A percentile compares a stretch with the other conserved stretches of the same genome.
These are phyloP conservation scores for Trypoxylon attenuatum DNA, from an alignment of 2,888 invertebrate genomes.

Conservation along the genomic window DNA sequence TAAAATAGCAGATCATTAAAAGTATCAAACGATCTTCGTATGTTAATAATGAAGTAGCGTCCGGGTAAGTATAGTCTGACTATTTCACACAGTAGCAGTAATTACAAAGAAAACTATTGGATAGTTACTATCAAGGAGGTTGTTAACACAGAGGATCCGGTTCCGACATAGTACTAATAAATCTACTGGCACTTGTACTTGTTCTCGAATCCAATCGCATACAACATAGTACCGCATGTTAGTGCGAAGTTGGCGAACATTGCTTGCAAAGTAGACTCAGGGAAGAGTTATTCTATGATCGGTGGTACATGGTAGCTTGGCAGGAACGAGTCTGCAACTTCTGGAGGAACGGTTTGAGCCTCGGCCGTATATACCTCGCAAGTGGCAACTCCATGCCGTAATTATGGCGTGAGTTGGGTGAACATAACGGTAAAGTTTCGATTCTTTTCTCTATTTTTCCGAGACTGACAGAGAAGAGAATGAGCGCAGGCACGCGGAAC, in stretches of 20 bases:
- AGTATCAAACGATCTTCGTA: background rate
- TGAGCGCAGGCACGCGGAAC: constrained; percentile 41
- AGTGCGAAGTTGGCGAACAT: too few relatives aligned
- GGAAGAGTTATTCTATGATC: background rate
- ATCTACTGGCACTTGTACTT: too few relatives aligned
- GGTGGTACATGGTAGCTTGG: constrained; percentile 2
- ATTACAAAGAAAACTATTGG: background rate
- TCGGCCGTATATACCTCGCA: constrained; percentile 30
- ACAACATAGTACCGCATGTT: too few relatives aligned
- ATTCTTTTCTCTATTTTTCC: constrained; percentile 58
- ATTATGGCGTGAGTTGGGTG: constrained; percentile 61
- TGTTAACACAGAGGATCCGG: constrained; percentile 14
- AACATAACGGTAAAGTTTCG: constrained; percentile 63
- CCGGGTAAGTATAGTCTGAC: too few relatives aligned
- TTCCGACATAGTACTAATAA: too few relatives aligned
- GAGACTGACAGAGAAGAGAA: constrained; percentile 12
- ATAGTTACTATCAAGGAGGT: background rate
- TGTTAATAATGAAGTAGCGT: too few relatives aligned
- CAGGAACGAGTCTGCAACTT: constrained; percentile 14
- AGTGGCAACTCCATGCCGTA: constrained; percentile 53
- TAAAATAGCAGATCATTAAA: background rate
- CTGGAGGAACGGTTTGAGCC: constrained; percentile 18
- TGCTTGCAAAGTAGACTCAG: too few relatives aligned
- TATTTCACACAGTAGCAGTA: too few relatives aligned
- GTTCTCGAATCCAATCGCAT: too few relatives aligned